Base-by-base conservation (phyloP, 1,140 invertebrate genomes). In the Euura lappo region DNA sequence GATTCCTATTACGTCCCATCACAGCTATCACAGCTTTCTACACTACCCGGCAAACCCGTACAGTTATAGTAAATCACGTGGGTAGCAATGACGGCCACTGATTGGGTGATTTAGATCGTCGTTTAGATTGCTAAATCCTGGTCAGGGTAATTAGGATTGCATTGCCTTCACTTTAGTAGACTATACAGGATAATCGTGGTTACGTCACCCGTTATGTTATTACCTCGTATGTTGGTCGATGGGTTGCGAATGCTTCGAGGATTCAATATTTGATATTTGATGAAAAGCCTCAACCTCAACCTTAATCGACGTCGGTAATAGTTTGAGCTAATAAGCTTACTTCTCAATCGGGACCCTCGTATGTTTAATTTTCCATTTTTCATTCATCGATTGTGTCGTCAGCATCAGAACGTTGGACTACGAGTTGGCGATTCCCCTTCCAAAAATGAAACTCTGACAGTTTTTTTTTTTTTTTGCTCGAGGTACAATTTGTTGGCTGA, bases 171-270 rank as follows among this genome's bases (percentile, higher is more conserved):
- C 51, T 60, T 60, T n/a, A 60, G 45, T 46, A 8, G 7, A 66
- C 73, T 51, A 69, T 76, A 51, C 76, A 69, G 75, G 71, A 76
- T 76, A 76, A 76, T 78, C 71, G 71, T 67, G 11, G 45, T 45
- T 28, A 47, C 45, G 70, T 44, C 42, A 44, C 28, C 65, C 68
- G 51, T 60, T 60, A 3, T 64, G 8, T 64, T 10, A 64, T 64
- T 64, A 64, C 60, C 13, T 64, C 13, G 8, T 13, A 10, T 64
- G 8, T 64, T 13, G 2, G 8, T 64, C 13, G 60, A 10, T 10
- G 60, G 8, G 13, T 1, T 13, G 13, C 60, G 8, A 28, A 28
- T 1, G 28, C 28, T 28, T 28, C 28, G 28, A 28, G 28, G 28
- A 28, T 28, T 28, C 28, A 28, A 28, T 28, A 28, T 28, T 28